These are phyloP conservation scores for Antrozous pallidus DNA, from an alignment of 2,797 vertebrate species.

Conservation along the genomic window DNA sequence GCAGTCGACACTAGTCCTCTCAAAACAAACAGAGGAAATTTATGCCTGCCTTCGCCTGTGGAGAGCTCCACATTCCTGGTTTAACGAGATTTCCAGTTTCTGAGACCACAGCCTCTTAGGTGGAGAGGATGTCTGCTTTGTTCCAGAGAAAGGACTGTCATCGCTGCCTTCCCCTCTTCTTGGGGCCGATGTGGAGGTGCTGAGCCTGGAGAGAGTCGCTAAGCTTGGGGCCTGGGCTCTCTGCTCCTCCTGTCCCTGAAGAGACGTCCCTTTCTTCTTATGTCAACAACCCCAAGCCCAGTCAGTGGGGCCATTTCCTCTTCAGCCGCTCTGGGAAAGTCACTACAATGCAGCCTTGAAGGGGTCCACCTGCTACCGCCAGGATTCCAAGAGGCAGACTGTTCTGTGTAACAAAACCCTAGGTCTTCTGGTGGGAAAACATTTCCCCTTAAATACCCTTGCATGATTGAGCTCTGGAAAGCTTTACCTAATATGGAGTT, in stretches of 20 bases:
- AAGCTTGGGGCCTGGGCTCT: neutral
- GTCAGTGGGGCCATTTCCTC: constrained; percentile 33
- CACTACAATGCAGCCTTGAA: neutral
- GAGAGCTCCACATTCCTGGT: constrained; percentile 49
- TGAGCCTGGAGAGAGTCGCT: neutral
- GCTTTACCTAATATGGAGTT: neutral
- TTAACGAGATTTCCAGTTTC: constrained; percentile 62
- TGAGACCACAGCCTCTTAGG: constrained; percentile 17
- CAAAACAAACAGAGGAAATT: constrained; percentile 72
- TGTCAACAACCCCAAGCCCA: constrained; percentile 50
- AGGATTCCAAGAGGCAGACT: neutral
- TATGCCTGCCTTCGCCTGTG: constrained; percentile 57
- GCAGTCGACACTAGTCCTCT: constrained; percentile 57
- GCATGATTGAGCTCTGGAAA: neutral
- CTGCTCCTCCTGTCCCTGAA: neutral
- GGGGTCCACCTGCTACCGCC: constrained; percentile 51
- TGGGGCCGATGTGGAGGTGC: neutral
- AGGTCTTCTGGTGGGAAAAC: neutral
- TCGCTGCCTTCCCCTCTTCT: neutral
- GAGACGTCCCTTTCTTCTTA: constrained; percentile 44
- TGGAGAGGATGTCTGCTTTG: constrained; percentile 24
- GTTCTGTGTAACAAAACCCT: neutral
- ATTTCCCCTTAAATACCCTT: neutral
- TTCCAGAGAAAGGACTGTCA: constrained; percentile 9
- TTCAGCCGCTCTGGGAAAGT: constrained; percentile 50